Conservation (phyloP, 2,888 invertebrate species). For the Bombylius major region DNA sequence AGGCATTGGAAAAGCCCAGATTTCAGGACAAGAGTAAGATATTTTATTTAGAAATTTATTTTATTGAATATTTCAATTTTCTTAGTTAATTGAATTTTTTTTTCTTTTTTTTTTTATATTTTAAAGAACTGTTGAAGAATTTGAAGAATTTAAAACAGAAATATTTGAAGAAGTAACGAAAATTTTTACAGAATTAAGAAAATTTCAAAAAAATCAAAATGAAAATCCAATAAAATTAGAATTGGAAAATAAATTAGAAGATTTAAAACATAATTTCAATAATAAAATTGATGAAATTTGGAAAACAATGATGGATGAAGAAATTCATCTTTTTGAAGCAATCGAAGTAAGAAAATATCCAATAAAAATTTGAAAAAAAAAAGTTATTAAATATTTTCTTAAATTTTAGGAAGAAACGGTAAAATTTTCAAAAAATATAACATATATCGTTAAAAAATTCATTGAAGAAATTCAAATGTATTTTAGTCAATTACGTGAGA, state of each 20-base stretch:
- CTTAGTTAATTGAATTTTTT: slow-evolving; percentile 1
- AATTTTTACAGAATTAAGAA: slow-evolving; percentile 16
- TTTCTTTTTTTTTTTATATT: background rate
- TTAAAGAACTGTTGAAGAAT: slow-evolving; percentile 33
- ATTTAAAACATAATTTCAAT: slow-evolving; percentile 25
- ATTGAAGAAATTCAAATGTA: slow-evolving; percentile 47
- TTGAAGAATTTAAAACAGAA: slow-evolving; percentile 34
- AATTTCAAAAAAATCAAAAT: slow-evolving; percentile 27
- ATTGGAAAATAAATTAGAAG: slow-evolving; percentile 34
- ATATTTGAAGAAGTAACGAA: slow-evolving; percentile 27
- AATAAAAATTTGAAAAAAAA: background rate
- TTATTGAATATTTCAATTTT: no score
- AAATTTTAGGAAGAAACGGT: slow-evolving; percentile 51
- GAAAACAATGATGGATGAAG: slow-evolving; percentile 33
- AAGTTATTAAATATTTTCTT: slow-evolving; percentile 16
- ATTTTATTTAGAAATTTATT: no score
- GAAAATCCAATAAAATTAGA: slow-evolving; percentile 28
- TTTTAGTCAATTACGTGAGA: no score
- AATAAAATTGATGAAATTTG: slow-evolving; percentile 37
- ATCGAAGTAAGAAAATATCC: slow-evolving; percentile 43
- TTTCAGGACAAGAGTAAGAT: slow-evolving; percentile 48
- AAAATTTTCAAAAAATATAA: slow-evolving; percentile 61
- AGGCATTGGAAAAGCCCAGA: slow-evolving; percentile 48
- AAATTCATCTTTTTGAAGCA: slow-evolving; percentile 54
- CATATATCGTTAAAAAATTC: slow-evolving; percentile 55